phyloP scores from a whole-genome alignment of 1,140 invertebrate species.

The Trachymyrmex cornetzi region DNA sequence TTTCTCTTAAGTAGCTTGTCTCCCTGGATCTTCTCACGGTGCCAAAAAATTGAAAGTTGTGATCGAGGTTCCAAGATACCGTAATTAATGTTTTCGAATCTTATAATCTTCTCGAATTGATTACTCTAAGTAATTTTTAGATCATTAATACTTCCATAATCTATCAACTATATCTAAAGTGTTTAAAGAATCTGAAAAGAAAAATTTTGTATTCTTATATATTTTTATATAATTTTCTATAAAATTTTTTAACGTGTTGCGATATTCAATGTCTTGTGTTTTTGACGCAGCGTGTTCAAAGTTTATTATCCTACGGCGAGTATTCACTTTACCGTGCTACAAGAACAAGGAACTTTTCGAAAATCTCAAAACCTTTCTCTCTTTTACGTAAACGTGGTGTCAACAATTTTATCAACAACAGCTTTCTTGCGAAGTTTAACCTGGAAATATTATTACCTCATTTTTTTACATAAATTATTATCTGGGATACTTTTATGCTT shows the following conservation, averaged over 20 bases:
- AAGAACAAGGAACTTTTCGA: not conserved
- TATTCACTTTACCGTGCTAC: not conserved
- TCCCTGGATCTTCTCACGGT: not conserved
- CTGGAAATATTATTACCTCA: no score
- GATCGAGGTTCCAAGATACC: not conserved
- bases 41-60: not conserved
- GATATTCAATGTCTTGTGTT: not conserved
- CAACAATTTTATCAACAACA: not conserved
- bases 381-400: not conserved
- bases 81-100: not conserved
- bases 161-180: not conserved
- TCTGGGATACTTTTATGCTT: no score
- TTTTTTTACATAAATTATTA: no score
- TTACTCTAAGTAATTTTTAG: not conserved
- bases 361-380: not conserved
- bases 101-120: not conserved
- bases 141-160: not conserved
- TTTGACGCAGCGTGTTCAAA: not conserved
- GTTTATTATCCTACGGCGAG: not conserved
- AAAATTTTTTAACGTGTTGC: not conserved
- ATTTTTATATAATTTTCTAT: constrained; percentile 10
- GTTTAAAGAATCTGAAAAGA: not conserved
- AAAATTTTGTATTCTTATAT: not conserved
- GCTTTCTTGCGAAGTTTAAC: no score
- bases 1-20: constrained; percentile 40